Percentiles rank a stretch among this genome's conserved stretches.
Evolutionary conservation across 2,113 vertebrate genomes (phyloP).

Genomic region (Jacana jacana): DNA sequence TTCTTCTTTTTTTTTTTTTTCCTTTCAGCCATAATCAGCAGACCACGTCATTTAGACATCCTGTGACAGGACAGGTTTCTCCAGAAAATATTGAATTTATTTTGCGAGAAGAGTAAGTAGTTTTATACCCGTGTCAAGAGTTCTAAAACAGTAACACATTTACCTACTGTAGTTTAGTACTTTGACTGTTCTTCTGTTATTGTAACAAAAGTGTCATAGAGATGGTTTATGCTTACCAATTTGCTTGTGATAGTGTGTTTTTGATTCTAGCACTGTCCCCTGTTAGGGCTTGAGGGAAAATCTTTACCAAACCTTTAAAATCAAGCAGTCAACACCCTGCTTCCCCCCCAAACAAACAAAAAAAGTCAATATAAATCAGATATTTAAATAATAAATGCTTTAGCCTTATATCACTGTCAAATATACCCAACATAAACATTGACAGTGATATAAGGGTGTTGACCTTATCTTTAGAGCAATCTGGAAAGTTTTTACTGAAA

Average conservation of each 20-base stretch:
- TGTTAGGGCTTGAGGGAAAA: not conserved
- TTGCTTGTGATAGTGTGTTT: not conserved
- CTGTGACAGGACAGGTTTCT: constrained; percentile 94
- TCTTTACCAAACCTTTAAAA: not conserved
- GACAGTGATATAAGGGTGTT: no score
- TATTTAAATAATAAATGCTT: not conserved
- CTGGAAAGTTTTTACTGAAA: not conserved
- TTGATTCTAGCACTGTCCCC: not conserved
- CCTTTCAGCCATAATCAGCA: constrained; percentile 92
- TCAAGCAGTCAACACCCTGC: not conserved
- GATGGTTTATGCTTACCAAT: not conserved
- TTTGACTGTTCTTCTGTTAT: not conserved
- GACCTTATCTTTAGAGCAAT: not conserved
- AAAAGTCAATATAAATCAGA: not conserved
- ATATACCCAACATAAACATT: not conserved
- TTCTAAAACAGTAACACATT: not conserved
- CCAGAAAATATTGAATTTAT: constrained; percentile 94
- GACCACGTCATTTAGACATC: constrained; percentile 91
- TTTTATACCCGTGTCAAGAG: not conserved
- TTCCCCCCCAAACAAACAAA: not conserved
- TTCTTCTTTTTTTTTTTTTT: not conserved
- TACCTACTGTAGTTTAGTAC: not conserved
- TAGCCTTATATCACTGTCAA: not conserved
- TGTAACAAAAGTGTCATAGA: not conserved
- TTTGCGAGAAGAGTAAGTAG: constrained; percentile 92